A percentile compares a stretch with the other conserved stretches of the same genome.
phyloP scores from a whole-genome alignment of 2,113 vertebrate species.

The Balaenoptera acutorostrata region DNA sequence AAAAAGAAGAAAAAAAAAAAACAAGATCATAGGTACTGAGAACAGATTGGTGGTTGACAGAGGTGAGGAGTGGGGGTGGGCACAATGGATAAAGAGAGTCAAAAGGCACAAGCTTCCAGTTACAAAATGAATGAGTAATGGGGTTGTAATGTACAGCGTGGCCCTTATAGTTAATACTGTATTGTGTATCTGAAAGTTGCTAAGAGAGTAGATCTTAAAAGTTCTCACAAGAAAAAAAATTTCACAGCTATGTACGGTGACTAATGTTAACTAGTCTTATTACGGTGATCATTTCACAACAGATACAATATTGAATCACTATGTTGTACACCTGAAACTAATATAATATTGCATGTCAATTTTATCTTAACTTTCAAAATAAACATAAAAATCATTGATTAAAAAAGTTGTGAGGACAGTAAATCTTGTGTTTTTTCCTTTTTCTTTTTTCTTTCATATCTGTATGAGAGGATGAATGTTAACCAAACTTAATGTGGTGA shows the following conservation, averaged over 20 bases:
- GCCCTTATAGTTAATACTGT: neutral
- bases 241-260: neutral
- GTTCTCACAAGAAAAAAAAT: neutral
- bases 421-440: neutral
- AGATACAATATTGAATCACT: neutral
- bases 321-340: neutral
- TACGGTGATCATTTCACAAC: neutral
- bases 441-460: neutral
- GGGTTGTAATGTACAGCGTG: neutral
- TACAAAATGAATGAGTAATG: neutral
- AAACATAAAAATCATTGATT: neutral
- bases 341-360: no score
- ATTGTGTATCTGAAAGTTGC: neutral
- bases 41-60: neutral
- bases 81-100: neutral
- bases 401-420: neutral
- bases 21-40: neutral
- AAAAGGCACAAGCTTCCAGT: neutral
- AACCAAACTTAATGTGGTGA: neutral
- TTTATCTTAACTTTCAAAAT: neutral
- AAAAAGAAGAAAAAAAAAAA: neutral
- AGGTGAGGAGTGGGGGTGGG: neutral
- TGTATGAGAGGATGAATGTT: neutral
- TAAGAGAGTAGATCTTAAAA: neutral
- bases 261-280: neutral